phyloP scores from a whole-genome alignment of 2,797 vertebrate species.

The Euthynnus affinis region DNA sequence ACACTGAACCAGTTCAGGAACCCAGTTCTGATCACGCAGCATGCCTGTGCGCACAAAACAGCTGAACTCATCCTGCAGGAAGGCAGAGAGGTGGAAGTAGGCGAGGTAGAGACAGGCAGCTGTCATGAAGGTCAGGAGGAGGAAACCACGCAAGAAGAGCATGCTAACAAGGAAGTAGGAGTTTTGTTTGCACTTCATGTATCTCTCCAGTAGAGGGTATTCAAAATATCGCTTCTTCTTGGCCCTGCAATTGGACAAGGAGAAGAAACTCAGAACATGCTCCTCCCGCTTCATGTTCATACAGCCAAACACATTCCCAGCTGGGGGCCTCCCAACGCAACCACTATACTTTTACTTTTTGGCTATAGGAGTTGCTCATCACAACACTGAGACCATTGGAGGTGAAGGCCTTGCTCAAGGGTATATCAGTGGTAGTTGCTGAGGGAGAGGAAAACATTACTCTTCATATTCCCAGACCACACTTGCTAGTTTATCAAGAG shows the following conservation, averaged over 20 bases:
- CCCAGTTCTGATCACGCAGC: conserved; percentile 86
- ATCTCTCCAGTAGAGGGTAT: conserved; percentile 95
- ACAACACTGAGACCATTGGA: conserved; percentile 11
- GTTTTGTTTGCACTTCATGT: conserved; percentile 93
- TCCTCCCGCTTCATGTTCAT: conserved; percentile 14
- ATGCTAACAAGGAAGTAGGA: conserved; percentile 92
- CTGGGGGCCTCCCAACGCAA: conserved; percentile 11
- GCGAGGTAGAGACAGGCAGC: conserved; percentile 93
- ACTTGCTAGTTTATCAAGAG: neutral
- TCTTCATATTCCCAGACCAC: neutral
- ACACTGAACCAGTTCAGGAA: conserved; percentile 90
- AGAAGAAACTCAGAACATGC: conserved; percentile 37
- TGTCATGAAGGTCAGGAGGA: conserved; percentile 91
- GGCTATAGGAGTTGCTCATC: conserved; percentile 14
- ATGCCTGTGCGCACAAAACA: conserved; percentile 92
- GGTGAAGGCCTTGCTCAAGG: conserved; percentile 6
- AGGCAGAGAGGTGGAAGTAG: conserved; percentile 93
- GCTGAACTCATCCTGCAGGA: conserved; percentile 95
- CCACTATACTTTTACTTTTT: conserved; percentile 43
- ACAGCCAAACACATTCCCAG: conserved; percentile 17
- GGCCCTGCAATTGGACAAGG: conserved; percentile 75
- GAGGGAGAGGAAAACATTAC: conserved; percentile 11
- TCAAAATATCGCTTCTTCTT: conserved; percentile 95
- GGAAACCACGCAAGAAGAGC: conserved; percentile 92
- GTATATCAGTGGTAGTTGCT: neutral